Percentiles rank a stretch among this genome's conserved stretches.
Evolutionary conservation across 2,113 vertebrate genomes (phyloP).

Genomic region (Saccopteryx bilineata): DNA sequence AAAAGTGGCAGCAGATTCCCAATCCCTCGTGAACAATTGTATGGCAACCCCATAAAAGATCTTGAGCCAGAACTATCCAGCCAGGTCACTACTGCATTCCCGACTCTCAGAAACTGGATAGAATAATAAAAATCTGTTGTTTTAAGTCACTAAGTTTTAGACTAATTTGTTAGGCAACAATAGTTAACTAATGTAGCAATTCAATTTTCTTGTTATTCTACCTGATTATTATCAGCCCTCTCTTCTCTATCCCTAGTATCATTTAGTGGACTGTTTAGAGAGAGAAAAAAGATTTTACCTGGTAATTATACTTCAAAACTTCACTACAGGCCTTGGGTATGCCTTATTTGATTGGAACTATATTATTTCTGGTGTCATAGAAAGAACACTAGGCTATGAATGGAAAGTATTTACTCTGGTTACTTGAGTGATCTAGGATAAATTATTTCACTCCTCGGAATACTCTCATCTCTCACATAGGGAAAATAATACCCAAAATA

Average conservation of each 20-base stretch:
- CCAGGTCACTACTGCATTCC: not conserved
- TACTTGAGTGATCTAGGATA: not conserved
- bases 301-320: not conserved
- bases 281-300: not conserved
- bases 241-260: not conserved
- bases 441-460: slow-evolving; percentile 33
- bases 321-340: not conserved
- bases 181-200: slow-evolving; percentile 4
- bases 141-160: slow-evolving; percentile 13
- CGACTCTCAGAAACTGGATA: not conserved
- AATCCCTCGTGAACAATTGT: not conserved
- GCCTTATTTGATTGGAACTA: not conserved
- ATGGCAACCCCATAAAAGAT: slow-evolving; percentile 3
- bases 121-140: slow-evolving; percentile 23
- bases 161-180: not conserved
- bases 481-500: not conserved
- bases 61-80: not conserved
- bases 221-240: not conserved
- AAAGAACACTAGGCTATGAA: slow-evolving; percentile 3
- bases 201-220: slow-evolving; percentile 26
- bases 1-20: not conserved
- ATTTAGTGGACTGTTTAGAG: not conserved
- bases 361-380: not conserved
- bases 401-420: slow-evolving; percentile 12
- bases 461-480: not conserved